These are phyloP conservation scores for Mesoclemmys tuberculata DNA, from an alignment of 2,113 vertebrate species.

Conservation along the genomic window DNA sequence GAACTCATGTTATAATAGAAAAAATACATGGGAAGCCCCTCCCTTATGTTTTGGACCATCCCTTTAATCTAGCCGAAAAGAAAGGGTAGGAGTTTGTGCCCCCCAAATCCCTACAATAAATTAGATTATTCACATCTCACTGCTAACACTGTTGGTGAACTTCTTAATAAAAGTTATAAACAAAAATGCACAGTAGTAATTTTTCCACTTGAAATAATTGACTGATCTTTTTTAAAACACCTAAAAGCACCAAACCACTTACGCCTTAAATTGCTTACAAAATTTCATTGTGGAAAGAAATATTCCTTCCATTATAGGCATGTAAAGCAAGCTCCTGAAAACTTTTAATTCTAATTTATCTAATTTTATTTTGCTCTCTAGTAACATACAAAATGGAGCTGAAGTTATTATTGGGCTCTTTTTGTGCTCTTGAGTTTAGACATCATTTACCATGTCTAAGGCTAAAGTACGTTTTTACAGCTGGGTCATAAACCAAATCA, in stretches of 20 bases:
- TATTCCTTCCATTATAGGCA: slow-evolving; percentile 39
- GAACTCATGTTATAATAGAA: not conserved
- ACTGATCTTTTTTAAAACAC: slow-evolving; percentile 21
- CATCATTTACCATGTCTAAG: slow-evolving; percentile 75
- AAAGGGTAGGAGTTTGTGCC: not conserved
- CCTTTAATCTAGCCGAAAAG: not conserved
- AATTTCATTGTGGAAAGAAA: slow-evolving; percentile 35
- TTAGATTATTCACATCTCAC: not conserved
- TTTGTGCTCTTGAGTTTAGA: slow-evolving; percentile 58
- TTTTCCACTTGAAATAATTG: slow-evolving; percentile 32
- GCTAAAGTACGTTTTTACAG: slow-evolving; percentile 83
- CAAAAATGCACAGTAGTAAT: not conserved
- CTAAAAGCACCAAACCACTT: not conserved
- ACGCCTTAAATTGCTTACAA: slow-evolving; percentile 25
- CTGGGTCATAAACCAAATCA: slow-evolving; percentile 83
- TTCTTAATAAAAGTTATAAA: slow-evolving; percentile 16
- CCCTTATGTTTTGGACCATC: not conserved
- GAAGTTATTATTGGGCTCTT: slow-evolving; percentile 55
- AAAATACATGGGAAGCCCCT: not conserved
- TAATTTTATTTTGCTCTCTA: slow-evolving; percentile 64
- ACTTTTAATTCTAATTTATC: slow-evolving; percentile 50
- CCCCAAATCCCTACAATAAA: not conserved
- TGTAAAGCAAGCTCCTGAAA: slow-evolving; percentile 70
- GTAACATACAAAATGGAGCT: slow-evolving; percentile 42
- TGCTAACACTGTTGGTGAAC: not conserved